Evolutionary conservation across 2,113 vertebrate species (phyloP), one percentile per base, ranked within the genome.

Genomic region (Balaenoptera acutorostrata): DNA sequence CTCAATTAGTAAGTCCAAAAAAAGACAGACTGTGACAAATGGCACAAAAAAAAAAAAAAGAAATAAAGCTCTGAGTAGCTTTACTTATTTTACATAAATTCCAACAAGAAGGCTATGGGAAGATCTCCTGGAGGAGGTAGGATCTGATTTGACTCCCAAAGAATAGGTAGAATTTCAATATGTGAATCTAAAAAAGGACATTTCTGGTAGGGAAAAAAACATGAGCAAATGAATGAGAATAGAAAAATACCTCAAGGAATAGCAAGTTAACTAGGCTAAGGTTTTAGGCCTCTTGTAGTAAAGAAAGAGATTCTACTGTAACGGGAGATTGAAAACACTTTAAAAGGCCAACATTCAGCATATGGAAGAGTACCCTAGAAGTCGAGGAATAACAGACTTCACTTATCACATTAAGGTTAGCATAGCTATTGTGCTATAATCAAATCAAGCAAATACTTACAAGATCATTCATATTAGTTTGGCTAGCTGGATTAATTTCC

Each of bases 401-500:
- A 66, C 23, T 55, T 18, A 29, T 10, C 17, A n/a, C 27, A 41
- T 63, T 74, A 89, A 81, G 18, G 39, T 90, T 52, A 66, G 59
- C 39, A 83, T 49, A 41, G 2, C 18, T 82, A 75, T 7, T 3
- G 5, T 25, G n/a, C 44, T 87, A 86, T 39, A 83, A 71, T 88
- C 44, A 83, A 80, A 94, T 63, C 82, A 86, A 57, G 15, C 2
- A 69, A 92, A 84, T 91, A 98, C 98, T 98, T 95, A 98, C 98
- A 78, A 99, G 98, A 96, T 99, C 99, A 72, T 99, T 99, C 99
- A 99, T 99, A 98, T 99, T 99, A 93, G 99, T 98, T 97, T 99
- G 99, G 96, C 99, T 99, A 61, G 99, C 99, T 90, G 99, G 99
- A 97, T 99, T 99, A 98, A 99, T 99, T 98, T 99, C 99, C 97